These are phyloP conservation scores for Phrynocephalus forsythii DNA, from an alignment of 2,797 vertebrate genomes.

Conservation along the genomic window DNA sequence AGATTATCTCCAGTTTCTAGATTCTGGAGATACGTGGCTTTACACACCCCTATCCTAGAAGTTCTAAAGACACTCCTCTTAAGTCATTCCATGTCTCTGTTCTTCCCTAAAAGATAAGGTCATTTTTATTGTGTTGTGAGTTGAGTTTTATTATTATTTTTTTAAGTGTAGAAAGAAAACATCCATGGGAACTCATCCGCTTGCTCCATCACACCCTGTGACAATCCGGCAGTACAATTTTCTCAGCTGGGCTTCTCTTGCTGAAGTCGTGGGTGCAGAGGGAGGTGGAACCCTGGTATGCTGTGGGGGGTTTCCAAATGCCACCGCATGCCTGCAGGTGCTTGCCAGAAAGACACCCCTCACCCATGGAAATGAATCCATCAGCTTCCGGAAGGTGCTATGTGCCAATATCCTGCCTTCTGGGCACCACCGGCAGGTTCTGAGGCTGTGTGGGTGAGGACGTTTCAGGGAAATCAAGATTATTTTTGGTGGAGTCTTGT, in stretches of 20 bases:
- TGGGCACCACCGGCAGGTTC: constrained; percentile 11
- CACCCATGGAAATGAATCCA: constrained; percentile 16
- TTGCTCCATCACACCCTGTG: background rate
- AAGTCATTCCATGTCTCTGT: background rate
- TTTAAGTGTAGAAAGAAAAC: background rate
- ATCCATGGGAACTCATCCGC: background rate
- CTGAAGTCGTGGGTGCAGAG: background rate
- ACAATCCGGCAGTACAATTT: background rate
- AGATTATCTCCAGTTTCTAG: background rate
- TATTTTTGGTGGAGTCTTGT: constrained; percentile 13
- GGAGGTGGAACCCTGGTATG: too few species aligned
- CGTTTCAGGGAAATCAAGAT: constrained; percentile 23
- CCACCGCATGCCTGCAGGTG: background rate
- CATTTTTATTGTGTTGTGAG: background rate
- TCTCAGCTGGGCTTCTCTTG: background rate
- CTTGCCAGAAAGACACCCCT: background rate
- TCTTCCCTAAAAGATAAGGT: background rate
- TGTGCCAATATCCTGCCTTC: constrained; percentile 12
- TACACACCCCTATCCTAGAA: background rate
- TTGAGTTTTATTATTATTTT: too few species aligned
- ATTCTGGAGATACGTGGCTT: background rate
- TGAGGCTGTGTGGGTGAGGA: constrained; percentile 30
- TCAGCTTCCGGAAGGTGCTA: constrained; percentile 26
- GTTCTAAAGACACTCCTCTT: background rate
- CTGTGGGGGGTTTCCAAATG: background rate